phyloP scores from a whole-genome alignment of 2,888 invertebrate genomes.

The Protonemura montana region DNA sequence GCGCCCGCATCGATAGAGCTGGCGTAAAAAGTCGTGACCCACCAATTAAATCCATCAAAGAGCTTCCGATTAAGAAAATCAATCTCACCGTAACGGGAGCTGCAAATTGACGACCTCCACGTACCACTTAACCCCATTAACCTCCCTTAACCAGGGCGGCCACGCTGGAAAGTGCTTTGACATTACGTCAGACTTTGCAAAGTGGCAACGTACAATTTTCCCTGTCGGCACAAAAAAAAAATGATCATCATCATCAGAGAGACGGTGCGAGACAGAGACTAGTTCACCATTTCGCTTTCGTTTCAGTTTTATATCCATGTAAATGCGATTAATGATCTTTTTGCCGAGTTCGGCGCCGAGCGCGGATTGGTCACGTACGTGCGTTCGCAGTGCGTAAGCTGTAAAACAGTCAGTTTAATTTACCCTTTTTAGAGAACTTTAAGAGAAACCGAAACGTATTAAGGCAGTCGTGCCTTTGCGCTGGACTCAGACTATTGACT shows the following conservation, averaged over 20 bases:
- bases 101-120: not conserved
- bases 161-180: not conserved
- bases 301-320: not conserved
- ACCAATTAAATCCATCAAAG: slow-evolving; percentile 7
- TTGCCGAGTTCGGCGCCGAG: not conserved
- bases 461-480: not conserved
- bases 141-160: not conserved
- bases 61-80: slow-evolving; percentile 7
- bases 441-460: slow-evolving; percentile 13
- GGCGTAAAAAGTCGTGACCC: not conserved
- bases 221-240: not conserved
- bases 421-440: not conserved
- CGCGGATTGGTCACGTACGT: not conserved
- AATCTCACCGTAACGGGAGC: not conserved
- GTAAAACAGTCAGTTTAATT: not conserved
- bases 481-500: slow-evolving; percentile 17
- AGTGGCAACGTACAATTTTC: not conserved
- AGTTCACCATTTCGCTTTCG: not conserved
- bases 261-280: not conserved
- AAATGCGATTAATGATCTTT: not conserved
- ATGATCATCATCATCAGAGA: not conserved
- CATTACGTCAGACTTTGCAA: not conserved
- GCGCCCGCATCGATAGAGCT: not conserved
- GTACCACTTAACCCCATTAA: slow-evolving; percentile 3
- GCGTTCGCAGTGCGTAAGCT: not conserved